phyloP scores from a whole-genome alignment of 2,797 vertebrate species.

The Nasua narica region DNA sequence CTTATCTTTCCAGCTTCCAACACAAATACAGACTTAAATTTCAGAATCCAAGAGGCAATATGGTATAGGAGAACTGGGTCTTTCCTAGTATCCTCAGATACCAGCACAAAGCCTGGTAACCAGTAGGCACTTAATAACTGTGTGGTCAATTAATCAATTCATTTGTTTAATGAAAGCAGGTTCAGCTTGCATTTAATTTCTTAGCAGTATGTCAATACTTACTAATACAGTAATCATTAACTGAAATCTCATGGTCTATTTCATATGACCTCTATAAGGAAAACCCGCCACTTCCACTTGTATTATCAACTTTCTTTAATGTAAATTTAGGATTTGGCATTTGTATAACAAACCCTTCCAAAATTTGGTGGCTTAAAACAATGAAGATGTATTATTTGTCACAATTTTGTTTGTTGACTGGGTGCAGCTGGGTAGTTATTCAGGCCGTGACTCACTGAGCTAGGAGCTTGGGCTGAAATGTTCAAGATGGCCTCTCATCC shows the following conservation, averaged over 20 bases:
- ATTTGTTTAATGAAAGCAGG: not conserved
- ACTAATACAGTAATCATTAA: not conserved
- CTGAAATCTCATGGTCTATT: not conserved
- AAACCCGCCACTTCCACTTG: not conserved
- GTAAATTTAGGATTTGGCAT: constrained; percentile 38
- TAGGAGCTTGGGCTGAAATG: not conserved
- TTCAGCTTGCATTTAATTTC: not conserved
- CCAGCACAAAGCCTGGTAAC: not conserved
- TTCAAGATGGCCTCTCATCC: not conserved
- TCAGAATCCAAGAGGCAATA: not conserved
- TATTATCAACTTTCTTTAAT: not conserved
- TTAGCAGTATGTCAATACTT: not conserved
- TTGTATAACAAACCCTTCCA: not conserved
- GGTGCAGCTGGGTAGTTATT: not conserved
- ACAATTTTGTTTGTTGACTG: not conserved
- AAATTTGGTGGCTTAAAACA: constrained; percentile 5
- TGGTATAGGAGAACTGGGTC: not conserved
- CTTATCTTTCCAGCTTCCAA: not conserved
- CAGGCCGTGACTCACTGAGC: not conserved
- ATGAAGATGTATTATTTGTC: not conserved
- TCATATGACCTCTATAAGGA: not conserved
- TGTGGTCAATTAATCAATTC: not conserved
- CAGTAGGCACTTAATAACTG: not conserved
- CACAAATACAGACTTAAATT: not conserved
- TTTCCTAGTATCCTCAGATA: not conserved